phyloP scores from a whole-genome alignment of 2,113 vertebrate genomes.

The Peucedramus taeniatus region DNA sequence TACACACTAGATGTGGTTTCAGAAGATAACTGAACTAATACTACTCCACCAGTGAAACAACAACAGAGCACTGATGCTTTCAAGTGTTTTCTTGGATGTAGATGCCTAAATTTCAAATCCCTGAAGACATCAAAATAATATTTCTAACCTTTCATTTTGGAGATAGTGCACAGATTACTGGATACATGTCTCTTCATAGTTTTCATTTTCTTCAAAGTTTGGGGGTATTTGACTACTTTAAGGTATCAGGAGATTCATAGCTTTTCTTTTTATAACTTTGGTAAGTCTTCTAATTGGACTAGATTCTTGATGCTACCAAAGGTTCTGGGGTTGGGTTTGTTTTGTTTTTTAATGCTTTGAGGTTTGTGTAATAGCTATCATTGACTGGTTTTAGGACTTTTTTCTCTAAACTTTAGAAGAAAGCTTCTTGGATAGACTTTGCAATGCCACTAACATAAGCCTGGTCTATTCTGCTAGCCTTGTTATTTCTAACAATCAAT shows the following conservation, averaged over 20 bases:
- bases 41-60: background rate
- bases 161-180: background rate
- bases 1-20: background rate
- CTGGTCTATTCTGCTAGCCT: background rate
- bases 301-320: background rate
- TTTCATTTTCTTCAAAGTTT: background rate
- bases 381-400: background rate
- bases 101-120: background rate
- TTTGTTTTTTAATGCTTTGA: background rate
- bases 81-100: background rate
- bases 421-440: background rate
- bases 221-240: background rate
- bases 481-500: background rate
- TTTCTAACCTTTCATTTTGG: background rate
- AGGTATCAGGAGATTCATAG: background rate
- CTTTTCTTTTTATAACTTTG: background rate
- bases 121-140: background rate
- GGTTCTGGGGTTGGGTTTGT: background rate
- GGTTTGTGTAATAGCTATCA: background rate
- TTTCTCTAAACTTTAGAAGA: background rate
- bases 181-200: accelerated
- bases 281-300: background rate
- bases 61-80: background rate
- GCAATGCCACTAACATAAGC: background rate
- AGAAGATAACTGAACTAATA: background rate